phyloP scores from a whole-genome alignment of 30 jellyfish, hydroid and myxozoan genomes.

The Chironex yamaguchii region DNA sequence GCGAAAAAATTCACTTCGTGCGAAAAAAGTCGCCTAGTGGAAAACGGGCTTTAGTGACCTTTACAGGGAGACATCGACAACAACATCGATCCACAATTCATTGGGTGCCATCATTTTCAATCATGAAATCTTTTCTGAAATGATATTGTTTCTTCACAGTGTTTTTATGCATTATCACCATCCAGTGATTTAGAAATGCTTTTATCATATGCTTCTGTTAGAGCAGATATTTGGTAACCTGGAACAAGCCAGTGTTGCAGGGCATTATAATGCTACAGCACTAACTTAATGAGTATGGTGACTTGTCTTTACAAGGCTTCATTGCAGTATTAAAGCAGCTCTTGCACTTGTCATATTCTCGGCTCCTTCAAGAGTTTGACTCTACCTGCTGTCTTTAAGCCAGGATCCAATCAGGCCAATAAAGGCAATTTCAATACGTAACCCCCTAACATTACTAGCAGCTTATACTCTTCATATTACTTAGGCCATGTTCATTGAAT shows the following conservation, averaged over 20 bases:
- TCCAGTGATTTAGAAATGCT: slow-evolving; percentile 17
- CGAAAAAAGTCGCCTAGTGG: too few relatives aligned
- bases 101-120: slow-evolving; percentile 5
- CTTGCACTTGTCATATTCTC: slow-evolving; percentile 26
- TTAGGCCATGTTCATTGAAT: slow-evolving; percentile 53
- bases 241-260: slow-evolving; percentile 33
- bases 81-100: slow-evolving; percentile 64
- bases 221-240: slow-evolving; percentile 39
- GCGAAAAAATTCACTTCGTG: too few relatives aligned
- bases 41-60: slow-evolving; percentile 58
- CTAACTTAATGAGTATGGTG: too few relatives aligned
- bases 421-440: slow-evolving; percentile 56
- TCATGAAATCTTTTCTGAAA: slow-evolving; percentile 16
- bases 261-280: slow-evolving; percentile 56
- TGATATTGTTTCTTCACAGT: slow-evolving; percentile 38
- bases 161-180: slow-evolving; percentile 8
- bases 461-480: slow-evolving; percentile 35
- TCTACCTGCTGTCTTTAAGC: slow-evolving; percentile 60
- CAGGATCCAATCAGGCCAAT: slow-evolving; percentile 43
- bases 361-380: slow-evolving; percentile 33
- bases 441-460: slow-evolving; percentile 54
- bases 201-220: slow-evolving; percentile 22
- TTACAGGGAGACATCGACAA: slow-evolving; percentile 59
- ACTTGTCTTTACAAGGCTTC: slow-evolving; percentile 41
- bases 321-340: slow-evolving; percentile 34